Evolutionary conservation across 1,140 invertebrate genomes (phyloP).

Genomic region (Ladona fulva): DNA sequence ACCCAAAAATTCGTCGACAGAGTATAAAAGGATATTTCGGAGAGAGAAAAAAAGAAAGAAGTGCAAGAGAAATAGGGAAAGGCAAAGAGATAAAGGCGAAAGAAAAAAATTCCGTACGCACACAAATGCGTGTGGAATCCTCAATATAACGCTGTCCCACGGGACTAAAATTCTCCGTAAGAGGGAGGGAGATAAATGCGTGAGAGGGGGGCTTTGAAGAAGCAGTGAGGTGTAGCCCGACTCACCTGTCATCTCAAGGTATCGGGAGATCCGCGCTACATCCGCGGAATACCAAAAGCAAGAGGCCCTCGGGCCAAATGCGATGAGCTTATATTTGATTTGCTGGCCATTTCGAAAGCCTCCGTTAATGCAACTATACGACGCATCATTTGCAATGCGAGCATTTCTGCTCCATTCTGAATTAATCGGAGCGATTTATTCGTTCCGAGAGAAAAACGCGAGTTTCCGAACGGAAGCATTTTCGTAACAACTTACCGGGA

Average conservation of each 20-base stretch:
- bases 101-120: background rate
- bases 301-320: too few relatives aligned
- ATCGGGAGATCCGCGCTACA: background rate
- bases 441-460: too few relatives aligned
- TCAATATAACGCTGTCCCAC: background rate
- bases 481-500: too few relatives aligned
- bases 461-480: too few relatives aligned
- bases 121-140: background rate
- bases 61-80: background rate
- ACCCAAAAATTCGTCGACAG: too few relatives aligned
- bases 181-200: background rate
- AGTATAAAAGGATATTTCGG: too few relatives aligned
- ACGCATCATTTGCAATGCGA: too few relatives aligned
- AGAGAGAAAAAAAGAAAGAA: background rate
- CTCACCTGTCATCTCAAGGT: slow-evolving; percentile 1
- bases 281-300: background rate
- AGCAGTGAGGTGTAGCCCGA: background rate
- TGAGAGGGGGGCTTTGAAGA: background rate
- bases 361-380: too few relatives aligned
- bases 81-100: background rate
- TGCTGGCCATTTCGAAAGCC: too few relatives aligned
- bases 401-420: too few relatives aligned
- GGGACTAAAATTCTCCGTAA: background rate
- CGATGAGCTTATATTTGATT: too few relatives aligned
- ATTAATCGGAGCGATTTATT: too few relatives aligned